These are phyloP conservation scores for Actenoides lindsayi DNA, from an alignment of 2,113 vertebrate species.

Conservation along the genomic window DNA sequence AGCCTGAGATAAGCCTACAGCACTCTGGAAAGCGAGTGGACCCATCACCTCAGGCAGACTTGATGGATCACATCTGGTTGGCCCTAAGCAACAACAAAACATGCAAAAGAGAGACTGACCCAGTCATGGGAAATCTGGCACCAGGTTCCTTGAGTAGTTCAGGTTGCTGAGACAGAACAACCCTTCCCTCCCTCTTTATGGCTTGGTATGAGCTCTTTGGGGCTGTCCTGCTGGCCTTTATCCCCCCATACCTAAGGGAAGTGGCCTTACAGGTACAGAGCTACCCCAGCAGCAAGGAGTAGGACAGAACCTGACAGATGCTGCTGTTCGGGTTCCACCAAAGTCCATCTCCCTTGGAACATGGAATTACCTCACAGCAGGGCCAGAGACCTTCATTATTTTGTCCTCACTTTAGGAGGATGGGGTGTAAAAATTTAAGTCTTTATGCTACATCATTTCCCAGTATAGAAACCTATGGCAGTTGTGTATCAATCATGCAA, in stretches of 20 bases:
- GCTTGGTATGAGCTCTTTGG: not conserved
- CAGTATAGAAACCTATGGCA: not conserved
- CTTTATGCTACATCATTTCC: not conserved
- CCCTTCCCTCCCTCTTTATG: not conserved
- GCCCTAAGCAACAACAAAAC: not conserved
- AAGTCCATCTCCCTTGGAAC: not conserved
- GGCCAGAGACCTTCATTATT: too few relatives aligned
- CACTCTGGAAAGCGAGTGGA: not conserved
- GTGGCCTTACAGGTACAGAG: not conserved
- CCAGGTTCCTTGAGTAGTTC: not conserved
- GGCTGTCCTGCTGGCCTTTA: not conserved
- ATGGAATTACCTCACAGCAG: not conserved
- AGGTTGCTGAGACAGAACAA: not conserved
- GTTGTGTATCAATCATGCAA: not conserved
- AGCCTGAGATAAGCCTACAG: not conserved
- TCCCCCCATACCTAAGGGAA: not conserved
- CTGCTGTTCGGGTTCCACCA: not conserved
- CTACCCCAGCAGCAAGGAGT: not conserved
- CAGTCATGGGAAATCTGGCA: not conserved
- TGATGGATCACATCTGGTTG: not conserved
- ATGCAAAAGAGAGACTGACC: not conserved
- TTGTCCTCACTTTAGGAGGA: not conserved
- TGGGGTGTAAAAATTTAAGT: not conserved
- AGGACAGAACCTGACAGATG: not conserved
- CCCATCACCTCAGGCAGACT: not conserved